phyloP scores from a whole-genome alignment of 2,797 vertebrate genomes.

The Tapirus indicus region DNA sequence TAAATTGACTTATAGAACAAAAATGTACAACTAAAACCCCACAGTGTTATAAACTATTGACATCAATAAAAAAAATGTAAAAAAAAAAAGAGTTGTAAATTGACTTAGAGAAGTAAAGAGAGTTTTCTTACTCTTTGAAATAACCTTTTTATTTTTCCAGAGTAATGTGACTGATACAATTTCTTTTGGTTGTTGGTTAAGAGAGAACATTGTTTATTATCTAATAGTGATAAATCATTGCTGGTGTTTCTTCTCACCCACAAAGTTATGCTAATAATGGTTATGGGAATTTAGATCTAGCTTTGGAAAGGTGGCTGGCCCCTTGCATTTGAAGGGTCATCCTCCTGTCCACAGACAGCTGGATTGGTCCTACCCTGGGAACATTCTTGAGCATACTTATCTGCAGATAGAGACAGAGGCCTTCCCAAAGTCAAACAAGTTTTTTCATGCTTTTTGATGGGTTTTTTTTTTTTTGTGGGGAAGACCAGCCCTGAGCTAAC shows the following conservation, averaged over 20 bases:
- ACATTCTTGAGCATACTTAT: constrained; percentile 1
- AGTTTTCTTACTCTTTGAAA: constrained; percentile 2
- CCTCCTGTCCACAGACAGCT: background rate
- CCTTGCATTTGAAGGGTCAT: background rate
- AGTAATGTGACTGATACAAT: background rate
- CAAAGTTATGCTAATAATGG: background rate
- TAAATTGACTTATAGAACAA: constrained; percentile 29
- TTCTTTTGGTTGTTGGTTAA: constrained; percentile 48
- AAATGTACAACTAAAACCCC: no score
- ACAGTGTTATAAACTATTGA: no score
- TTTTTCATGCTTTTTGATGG: background rate
- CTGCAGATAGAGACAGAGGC: background rate
- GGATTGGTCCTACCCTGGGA: background rate
- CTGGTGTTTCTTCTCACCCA: constrained; percentile 33
- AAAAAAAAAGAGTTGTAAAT: no score
- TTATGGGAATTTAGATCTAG: background rate
- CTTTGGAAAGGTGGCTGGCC: background rate
- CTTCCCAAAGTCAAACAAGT: constrained; percentile 6
- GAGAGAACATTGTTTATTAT: background rate
- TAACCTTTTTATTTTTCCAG: background rate
- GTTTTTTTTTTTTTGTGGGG: no score
- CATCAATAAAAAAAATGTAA: no score
- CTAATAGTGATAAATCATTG: constrained; percentile 3
- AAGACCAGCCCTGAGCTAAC: no score
- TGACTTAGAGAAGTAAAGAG: background rate